These are phyloP conservation scores for Urosaurus nigricauda DNA, from an alignment of 2,797 vertebrate genomes.

Conservation along the genomic window DNA sequence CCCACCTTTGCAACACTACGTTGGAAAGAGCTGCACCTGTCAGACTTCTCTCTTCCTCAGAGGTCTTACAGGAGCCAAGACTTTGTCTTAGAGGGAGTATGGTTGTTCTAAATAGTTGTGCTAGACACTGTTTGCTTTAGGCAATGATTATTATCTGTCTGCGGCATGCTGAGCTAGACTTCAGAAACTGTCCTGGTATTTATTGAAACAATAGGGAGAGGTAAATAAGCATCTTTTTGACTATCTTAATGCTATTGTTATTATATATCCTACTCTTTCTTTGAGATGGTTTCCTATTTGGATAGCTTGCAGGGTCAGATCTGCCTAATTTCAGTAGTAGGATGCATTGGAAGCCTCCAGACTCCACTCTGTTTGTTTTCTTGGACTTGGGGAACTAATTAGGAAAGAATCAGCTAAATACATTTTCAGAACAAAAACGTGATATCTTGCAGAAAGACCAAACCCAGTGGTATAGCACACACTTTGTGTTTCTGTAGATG, in stretches of 20 bases:
- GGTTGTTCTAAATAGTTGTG: not conserved
- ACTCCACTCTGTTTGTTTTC: not conserved
- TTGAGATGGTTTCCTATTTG: not conserved
- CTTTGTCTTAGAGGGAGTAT: not conserved
- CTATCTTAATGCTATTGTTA: not conserved
- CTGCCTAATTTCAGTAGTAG: not conserved
- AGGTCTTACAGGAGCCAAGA: not conserved
- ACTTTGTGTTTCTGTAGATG: not conserved
- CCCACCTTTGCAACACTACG: not conserved
- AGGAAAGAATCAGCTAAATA: not conserved
- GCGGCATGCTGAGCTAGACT: not conserved
- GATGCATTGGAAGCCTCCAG: not conserved
- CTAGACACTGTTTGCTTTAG: constrained; percentile 21
- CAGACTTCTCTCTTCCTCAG: not conserved
- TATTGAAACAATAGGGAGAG: not conserved
- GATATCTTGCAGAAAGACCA: not conserved
- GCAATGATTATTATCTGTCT: constrained; percentile 14
- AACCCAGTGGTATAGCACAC: not conserved
- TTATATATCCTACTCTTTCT: not conserved
- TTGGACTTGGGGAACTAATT: not conserved
- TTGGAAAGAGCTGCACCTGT: not conserved
- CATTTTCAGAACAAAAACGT: not conserved
- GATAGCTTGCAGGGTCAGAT: not conserved
- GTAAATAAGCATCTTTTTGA: not conserved
- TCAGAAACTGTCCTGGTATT: constrained; percentile 2